A percentile compares a stretch with the other conserved stretches of the same genome.
Evolutionary conservation across 2,888 invertebrate species (phyloP).

Genomic region (Epistrophe grossulariae): DNA sequence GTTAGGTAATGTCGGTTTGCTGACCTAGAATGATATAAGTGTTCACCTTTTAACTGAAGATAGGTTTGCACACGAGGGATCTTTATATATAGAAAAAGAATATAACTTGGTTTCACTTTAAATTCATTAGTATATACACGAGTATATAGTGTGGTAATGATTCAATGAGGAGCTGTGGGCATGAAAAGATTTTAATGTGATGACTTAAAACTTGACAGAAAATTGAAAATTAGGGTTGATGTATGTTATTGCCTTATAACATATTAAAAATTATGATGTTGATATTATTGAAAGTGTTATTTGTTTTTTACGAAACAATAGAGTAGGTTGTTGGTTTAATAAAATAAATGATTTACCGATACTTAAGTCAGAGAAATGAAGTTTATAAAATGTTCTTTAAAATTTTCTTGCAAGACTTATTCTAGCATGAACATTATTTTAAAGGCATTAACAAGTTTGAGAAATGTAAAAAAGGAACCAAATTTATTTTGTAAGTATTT

Average conservation of each 20-base stretch:
- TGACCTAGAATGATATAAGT: slow-evolving; percentile 60
- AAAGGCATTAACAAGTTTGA: no score
- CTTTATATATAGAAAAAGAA: slow-evolving; percentile 1
- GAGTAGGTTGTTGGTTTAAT: no score
- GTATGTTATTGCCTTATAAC: background rate
- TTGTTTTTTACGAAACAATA: no score
- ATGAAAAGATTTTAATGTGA: slow-evolving; percentile 12
- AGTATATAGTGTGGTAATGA: background rate
- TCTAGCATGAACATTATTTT: no score
- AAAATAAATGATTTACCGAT: no score
- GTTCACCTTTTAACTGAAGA: slow-evolving; percentile 31
- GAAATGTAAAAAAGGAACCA: no score
- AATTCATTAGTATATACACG: slow-evolving; percentile 34
- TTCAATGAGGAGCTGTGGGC: slow-evolving; percentile 6
- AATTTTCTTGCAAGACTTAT: no score
- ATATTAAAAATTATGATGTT: background rate
- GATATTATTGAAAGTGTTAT: no score
- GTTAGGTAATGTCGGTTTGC: slow-evolving; percentile 64
- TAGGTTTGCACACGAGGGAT: slow-evolving; percentile 1
- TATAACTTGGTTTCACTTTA: slow-evolving; percentile 32
- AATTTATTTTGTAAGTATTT: no score
- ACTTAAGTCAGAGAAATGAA: no score
- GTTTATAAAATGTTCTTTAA: no score
- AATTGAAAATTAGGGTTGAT: slow-evolving; percentile 19
- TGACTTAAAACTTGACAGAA: slow-evolving; percentile 8